Evolutionary conservation across 2,113 vertebrate species (phyloP).

Genomic region (Leptobrachium leishanense): DNA sequence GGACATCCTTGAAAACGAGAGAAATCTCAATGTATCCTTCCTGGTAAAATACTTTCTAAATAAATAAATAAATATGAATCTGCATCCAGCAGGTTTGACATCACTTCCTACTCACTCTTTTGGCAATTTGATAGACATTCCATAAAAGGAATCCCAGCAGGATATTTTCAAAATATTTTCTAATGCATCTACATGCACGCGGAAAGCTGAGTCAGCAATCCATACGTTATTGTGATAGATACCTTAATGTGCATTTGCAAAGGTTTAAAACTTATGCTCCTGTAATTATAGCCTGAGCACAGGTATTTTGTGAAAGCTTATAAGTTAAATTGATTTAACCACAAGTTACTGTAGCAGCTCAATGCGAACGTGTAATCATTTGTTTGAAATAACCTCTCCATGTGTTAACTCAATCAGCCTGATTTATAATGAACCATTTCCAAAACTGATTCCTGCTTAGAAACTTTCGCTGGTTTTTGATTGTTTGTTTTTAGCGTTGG

Average conservation of each 20-base stretch:
- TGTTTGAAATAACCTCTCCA: too few relatives aligned
- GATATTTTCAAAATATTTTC: conserved; percentile 7
- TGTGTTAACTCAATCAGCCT: too few relatives aligned
- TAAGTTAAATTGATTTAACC: background rate
- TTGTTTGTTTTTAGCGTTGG: too few relatives aligned
- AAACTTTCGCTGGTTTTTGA: too few relatives aligned
- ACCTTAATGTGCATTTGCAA: conserved; percentile 15
- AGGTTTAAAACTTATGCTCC: conserved; percentile 7
- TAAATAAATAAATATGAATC: too few relatives aligned
- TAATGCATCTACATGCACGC: background rate
- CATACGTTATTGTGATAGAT: conserved; percentile 2
- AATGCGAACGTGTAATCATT: too few relatives aligned
- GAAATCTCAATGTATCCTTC: too few relatives aligned
- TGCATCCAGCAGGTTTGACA: too few relatives aligned
- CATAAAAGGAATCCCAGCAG: conserved; percentile 25
- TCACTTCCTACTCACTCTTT: background rate
- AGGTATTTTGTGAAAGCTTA: background rate
- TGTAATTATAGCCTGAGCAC: background rate
- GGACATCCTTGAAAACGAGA: too few relatives aligned
- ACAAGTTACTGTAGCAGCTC: background rate
- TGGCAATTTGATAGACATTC: background rate
- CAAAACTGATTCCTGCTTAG: too few relatives aligned
- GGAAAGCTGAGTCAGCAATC: conserved; percentile 20
- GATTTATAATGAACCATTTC: too few relatives aligned
- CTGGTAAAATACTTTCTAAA: too few relatives aligned